Evolutionary conservation across 2,797 vertebrate species (phyloP).

Genomic region (Callimico goeldii): DNA sequence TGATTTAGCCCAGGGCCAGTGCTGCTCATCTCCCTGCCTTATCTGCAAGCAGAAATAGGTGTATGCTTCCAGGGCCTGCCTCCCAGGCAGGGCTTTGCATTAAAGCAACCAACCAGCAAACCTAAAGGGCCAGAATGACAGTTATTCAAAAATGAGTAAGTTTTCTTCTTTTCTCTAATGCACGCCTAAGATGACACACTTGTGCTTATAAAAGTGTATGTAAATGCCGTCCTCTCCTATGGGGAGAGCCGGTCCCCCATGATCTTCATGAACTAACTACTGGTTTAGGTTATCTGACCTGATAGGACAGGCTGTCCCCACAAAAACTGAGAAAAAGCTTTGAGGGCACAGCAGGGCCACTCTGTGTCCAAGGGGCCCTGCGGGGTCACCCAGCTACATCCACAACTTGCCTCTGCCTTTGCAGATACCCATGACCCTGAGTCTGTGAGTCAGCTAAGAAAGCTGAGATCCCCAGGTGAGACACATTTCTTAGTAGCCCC

Average conservation of each 20-base stretch:
- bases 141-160: neutral
- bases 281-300: neutral
- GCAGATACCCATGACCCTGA: neutral
- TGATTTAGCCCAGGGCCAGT: neutral
- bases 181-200: neutral
- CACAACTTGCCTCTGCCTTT: neutral
- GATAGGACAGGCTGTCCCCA: neutral
- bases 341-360: neutral
- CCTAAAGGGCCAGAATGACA: neutral
- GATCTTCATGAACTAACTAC: neutral
- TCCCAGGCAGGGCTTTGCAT: neutral
- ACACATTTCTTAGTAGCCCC: neutral
- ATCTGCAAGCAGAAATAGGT: constrained; percentile 39
- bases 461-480: neutral
- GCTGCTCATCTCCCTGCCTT: constrained; percentile 40
- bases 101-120: neutral
- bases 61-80: constrained; percentile 13
- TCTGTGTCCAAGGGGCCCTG: neutral
- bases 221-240: neutral
- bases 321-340: neutral
- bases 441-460: neutral
- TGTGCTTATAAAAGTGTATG: neutral
- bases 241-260: neutral
- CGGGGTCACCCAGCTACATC: neutral
- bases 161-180: constrained; percentile 13